phyloP scores from a whole-genome alignment of 2,797 vertebrate species.

The Micropoecilia bifurca region DNA sequence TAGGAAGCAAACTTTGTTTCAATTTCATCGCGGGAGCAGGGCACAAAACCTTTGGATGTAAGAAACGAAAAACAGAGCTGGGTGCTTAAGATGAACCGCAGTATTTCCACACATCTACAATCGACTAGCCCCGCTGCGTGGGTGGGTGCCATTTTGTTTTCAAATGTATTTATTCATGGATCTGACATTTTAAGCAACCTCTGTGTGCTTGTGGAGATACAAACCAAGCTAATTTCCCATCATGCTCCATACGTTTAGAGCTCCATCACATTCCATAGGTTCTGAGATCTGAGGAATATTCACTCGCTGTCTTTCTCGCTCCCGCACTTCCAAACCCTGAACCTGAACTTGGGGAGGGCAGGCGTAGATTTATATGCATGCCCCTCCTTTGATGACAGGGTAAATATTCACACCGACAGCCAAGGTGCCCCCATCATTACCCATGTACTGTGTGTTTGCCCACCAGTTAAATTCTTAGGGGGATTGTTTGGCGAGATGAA shows the following conservation, averaged over 20 bases:
- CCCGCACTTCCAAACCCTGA: conserved; percentile 65
- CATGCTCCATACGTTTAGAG: conserved; percentile 60
- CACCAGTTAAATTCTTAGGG: conserved; percentile 83
- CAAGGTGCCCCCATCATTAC: conserved; percentile 81
- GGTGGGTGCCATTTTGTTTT: conserved; percentile 73
- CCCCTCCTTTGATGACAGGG: conserved; percentile 82
- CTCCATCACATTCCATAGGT: conserved; percentile 44
- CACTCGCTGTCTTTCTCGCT: conserved; percentile 56
- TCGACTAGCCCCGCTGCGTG: conserved; percentile 48
- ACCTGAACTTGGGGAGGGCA: conserved; percentile 72
- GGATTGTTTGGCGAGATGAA: conserved; percentile 84
- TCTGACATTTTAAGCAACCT: conserved; percentile 77
- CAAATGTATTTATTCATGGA: conserved; percentile 77
- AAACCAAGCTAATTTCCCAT: conserved; percentile 68
- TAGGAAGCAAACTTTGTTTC: conserved; percentile 67
- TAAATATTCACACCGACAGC: conserved; percentile 85
- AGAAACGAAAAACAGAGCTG: conserved; percentile 20
- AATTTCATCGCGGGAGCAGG: conserved; percentile 49
- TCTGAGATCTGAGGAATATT: conserved; percentile 53
- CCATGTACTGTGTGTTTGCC: conserved; percentile 79
- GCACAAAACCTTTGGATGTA: conserved; percentile 50
- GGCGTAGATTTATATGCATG: conserved; percentile 82
- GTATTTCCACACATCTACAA: conserved; percentile 44
- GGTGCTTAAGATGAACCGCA: conserved; percentile 45
- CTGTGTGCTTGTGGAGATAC: conserved; percentile 56